A percentile compares a stretch with the other conserved stretches of the same genome.
phyloP scores from a whole-genome alignment of 2,113 vertebrate genomes.

The Pygoscelis antarcticus region DNA sequence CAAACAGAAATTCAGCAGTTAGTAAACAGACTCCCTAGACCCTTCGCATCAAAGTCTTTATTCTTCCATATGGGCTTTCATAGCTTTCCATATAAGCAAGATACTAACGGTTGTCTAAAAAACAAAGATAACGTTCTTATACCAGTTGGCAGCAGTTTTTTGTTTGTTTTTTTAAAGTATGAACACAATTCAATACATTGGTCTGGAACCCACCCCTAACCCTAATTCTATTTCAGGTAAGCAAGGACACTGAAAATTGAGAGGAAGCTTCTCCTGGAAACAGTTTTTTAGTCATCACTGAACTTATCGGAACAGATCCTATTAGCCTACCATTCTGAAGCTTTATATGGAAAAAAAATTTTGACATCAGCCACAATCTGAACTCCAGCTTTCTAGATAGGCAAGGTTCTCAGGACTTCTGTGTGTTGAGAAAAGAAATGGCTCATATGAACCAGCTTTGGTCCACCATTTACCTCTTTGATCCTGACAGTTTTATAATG shows the following conservation, averaged over 20 bases:
- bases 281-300: background rate
- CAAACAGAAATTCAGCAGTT: background rate
- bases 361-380: background rate
- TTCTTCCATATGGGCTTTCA: background rate
- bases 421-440: background rate
- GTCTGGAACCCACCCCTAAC: background rate
- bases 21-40: background rate
- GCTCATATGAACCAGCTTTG: background rate
- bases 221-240: background rate
- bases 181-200: background rate
- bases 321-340: background rate
- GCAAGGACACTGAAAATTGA: background rate
- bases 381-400: background rate
- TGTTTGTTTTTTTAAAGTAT: background rate
- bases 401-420: background rate
- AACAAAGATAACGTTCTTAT: background rate
- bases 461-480: background rate
- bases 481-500: background rate
- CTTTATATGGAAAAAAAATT: background rate
- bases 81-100: background rate
- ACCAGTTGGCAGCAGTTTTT: background rate
- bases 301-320: background rate
- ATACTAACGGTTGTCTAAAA: background rate
- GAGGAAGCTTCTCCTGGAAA: background rate
- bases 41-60: background rate